Evolutionary conservation across 2,113 vertebrate species (phyloP).

Genomic region (Scartelaos histophorus): DNA sequence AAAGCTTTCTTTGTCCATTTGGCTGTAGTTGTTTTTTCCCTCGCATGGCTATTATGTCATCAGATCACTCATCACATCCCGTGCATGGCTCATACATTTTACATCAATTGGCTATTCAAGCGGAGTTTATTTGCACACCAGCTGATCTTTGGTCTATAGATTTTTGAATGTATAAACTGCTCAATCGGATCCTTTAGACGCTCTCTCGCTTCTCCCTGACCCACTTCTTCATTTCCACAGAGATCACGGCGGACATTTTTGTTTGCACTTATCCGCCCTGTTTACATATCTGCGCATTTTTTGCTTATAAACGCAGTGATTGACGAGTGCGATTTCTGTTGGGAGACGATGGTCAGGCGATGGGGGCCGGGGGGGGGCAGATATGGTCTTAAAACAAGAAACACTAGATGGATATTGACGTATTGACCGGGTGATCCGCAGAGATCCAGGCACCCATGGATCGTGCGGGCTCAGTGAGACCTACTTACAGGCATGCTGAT

Average conservation of each 20-base stretch:
- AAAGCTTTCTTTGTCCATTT: slow-evolving; percentile 57
- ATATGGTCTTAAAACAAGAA: slow-evolving; percentile 58
- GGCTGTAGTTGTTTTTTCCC: slow-evolving; percentile 34
- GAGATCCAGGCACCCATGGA: slow-evolving; percentile 65
- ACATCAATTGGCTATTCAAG: slow-evolving; percentile 53
- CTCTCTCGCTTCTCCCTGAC: slow-evolving; percentile 35
- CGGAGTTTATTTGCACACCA: slow-evolving; percentile 51
- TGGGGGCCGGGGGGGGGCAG: slow-evolving; percentile 11
- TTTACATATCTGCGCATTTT: slow-evolving; percentile 34
- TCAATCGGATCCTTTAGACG: slow-evolving; percentile 62
- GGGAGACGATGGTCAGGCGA: slow-evolving; percentile 34
- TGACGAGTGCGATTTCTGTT: slow-evolving; percentile 65
- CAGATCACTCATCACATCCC: slow-evolving; percentile 53
- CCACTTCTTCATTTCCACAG: slow-evolving; percentile 51
- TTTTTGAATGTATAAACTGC: slow-evolving; percentile 64
- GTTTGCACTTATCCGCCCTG: slow-evolving; percentile 25
- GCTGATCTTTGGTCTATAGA: slow-evolving; percentile 75
- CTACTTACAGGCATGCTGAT: slow-evolving; percentile 71
- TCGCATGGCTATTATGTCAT: slow-evolving; percentile 47
- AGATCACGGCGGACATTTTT: slow-evolving; percentile 36
- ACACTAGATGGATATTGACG: slow-evolving; percentile 69
- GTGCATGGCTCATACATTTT: slow-evolving; percentile 53
- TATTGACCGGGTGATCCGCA: slow-evolving; percentile 70
- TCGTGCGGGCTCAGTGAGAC: slow-evolving; percentile 67
- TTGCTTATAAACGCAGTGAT: slow-evolving; percentile 30